phyloP scores from a whole-genome alignment of 2,888 invertebrate genomes.

The Oegoconia quadripuncta region DNA sequence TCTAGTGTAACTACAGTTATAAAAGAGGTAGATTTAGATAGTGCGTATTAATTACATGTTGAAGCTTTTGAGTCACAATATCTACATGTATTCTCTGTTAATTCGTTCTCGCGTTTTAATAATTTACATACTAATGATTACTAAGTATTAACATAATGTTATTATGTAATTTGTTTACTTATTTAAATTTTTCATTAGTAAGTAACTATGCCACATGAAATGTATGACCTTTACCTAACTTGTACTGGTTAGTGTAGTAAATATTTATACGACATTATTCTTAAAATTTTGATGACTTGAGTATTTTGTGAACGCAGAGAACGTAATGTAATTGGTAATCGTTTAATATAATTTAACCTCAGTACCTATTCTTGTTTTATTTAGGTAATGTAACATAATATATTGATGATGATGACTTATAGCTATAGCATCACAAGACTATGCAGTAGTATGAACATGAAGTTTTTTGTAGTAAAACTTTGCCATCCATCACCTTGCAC shows the following conservation, averaged over 20 bases:
- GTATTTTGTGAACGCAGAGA: slow-evolving; percentile 34
- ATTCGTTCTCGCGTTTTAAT: slow-evolving; percentile 26
- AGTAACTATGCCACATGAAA: slow-evolving; percentile 4
- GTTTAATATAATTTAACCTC: slow-evolving; percentile 69
- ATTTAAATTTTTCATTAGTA: too few species aligned
- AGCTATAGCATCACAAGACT: slow-evolving; percentile 17
- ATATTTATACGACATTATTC: slow-evolving; percentile 10
- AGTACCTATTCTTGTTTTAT: slow-evolving; percentile 44
- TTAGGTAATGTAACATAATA: slow-evolving; percentile 17
- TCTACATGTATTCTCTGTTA: slow-evolving; percentile 37
- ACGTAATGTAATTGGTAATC: slow-evolving; percentile 45
- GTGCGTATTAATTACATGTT: slow-evolving; percentile 51
- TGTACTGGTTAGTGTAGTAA: slow-evolving; percentile 11
- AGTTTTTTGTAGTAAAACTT: slow-evolving; percentile 13
- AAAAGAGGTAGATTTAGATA: slow-evolving; percentile 57
- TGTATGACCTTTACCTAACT: slow-evolving; percentile 4
- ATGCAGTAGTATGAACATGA: slow-evolving; percentile 6
- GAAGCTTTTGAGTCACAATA: slow-evolving; percentile 50
- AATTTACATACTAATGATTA: slow-evolving; percentile 3
- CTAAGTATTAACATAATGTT: neutral
- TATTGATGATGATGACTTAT: neutral
- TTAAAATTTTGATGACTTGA: slow-evolving; percentile 16
- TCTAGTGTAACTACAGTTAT: slow-evolving; percentile 54
- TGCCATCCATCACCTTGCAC: slow-evolving; percentile 30
- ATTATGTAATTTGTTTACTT: too few species aligned